These are phyloP conservation scores for Bursaphelenchus mucronatus DNA, from an alignment of 1,140 invertebrate genomes.

Conservation along the genomic window DNA sequence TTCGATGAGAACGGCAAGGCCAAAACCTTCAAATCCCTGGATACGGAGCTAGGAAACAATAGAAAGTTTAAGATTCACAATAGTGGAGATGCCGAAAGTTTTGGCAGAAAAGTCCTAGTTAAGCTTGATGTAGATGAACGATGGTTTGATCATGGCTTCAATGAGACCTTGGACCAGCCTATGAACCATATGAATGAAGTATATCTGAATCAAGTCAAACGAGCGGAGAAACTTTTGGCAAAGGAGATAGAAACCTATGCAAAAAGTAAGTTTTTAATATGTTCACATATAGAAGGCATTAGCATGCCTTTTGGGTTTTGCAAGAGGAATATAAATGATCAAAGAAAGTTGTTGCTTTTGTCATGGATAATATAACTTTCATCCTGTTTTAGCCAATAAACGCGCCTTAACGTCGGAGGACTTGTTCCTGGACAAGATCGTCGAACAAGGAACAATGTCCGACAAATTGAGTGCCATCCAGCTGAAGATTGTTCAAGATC, in stretches of 20 bases:
- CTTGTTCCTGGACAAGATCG: conserved; percentile 37
- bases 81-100: too few species aligned
- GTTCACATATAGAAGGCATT: background rate
- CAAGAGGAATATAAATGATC: background rate
- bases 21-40: too few species aligned
- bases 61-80: too few species aligned
- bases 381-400: conserved; percentile 22
- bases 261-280: conserved; percentile 16
- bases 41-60: too few species aligned
- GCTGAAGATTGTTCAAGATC: conserved; percentile 77
- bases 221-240: conserved; percentile 22
- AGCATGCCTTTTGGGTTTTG: background rate
- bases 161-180: conserved; percentile 10
- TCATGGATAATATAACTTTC: background rate
- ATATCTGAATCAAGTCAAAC: conserved; percentile 15
- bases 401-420: conserved; percentile 26
- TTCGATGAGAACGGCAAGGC: too few species aligned
- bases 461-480: conserved; percentile 82
- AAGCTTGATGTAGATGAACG: too few species aligned
- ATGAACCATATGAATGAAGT: conserved; percentile 5
- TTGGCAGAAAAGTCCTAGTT: too few species aligned
- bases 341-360: background rate
- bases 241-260: conserved; percentile 13
- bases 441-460: conserved; percentile 32
- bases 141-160: conserved; percentile 22